These are phyloP conservation scores for Theodoxus fluviatilis DNA, from an alignment of 2,888 invertebrate species.

Conservation along the genomic window DNA sequence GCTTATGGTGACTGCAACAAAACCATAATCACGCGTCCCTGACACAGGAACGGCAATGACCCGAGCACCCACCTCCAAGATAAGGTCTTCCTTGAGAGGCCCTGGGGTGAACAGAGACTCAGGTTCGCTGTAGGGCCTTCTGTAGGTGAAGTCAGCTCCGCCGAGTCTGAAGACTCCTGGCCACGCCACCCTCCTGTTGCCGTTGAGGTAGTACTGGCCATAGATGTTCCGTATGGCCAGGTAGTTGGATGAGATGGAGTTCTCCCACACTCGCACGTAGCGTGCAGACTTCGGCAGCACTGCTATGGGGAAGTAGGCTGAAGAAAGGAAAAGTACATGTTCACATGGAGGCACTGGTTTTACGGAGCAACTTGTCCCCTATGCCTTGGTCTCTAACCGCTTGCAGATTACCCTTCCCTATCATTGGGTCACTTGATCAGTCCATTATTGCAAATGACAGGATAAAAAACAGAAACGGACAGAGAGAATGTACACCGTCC, in stretches of 20 bases:
- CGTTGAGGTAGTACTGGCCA: conserved; percentile 89
- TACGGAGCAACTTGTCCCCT: too few species aligned
- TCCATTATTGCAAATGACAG: too few species aligned
- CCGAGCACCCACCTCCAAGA: conserved; percentile 88
- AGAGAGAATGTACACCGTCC: too few species aligned
- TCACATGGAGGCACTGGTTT: background rate
- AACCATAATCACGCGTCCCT: too few species aligned
- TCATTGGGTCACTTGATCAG: too few species aligned
- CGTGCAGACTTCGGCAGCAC: conserved; percentile 48
- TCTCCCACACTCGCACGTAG: conserved; percentile 74
- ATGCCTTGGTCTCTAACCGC: background rate
- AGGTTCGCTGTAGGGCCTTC: conserved; percentile 72
- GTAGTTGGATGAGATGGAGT: conserved; percentile 86
- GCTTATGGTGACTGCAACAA: too few species aligned
- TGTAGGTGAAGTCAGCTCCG: conserved; percentile 87
- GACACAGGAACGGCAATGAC: too few species aligned
- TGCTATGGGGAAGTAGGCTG: conserved; percentile 53
- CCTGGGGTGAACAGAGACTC: conserved; percentile 87
- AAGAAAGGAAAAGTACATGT: conserved; percentile 23
- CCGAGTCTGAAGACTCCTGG: conserved; percentile 82
- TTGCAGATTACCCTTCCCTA: too few species aligned
- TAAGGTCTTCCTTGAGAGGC: conserved; percentile 86
- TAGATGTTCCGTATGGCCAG: conserved; percentile 85
- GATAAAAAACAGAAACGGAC: too few species aligned
- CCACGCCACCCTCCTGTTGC: conserved; percentile 93